These are phyloP conservation scores for Nemoura dubitans DNA, from an alignment of 2,888 invertebrate genomes.

Conservation along the genomic window DNA sequence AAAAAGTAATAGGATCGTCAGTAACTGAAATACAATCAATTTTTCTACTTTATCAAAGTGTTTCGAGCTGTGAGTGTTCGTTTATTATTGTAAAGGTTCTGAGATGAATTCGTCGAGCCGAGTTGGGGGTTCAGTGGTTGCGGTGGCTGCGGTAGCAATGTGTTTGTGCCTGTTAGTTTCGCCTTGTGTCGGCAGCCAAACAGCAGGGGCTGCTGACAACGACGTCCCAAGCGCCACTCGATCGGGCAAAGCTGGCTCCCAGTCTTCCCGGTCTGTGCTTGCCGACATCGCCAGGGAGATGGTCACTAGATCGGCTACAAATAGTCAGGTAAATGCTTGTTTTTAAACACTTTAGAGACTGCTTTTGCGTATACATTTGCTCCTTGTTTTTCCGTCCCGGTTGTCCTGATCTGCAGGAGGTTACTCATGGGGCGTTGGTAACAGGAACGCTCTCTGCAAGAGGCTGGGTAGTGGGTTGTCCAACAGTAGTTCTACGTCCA, in stretches of 20 bases:
- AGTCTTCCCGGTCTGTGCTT: constrained; percentile 57
- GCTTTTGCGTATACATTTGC: no score
- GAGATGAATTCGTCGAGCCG: background rate
- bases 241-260: background rate
- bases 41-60: no score
- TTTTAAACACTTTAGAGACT: background rate
- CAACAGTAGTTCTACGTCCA: no score
- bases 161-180: background rate
- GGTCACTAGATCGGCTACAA: constrained; percentile 72
- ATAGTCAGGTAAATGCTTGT: constrained; percentile 73
- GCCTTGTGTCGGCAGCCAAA: background rate
- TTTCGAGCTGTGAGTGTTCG: no score
- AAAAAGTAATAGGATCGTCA: no score
- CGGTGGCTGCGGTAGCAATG: background rate
- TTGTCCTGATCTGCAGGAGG: no score
- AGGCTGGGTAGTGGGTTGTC: no score
- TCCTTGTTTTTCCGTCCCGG: no score
- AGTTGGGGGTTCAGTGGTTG: no score
- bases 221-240: background rate
- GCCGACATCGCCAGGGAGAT: constrained; percentile 72
- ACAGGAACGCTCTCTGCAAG: no score
- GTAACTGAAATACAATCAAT: no score
- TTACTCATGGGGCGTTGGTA: no score
- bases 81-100: background rate
- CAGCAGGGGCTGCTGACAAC: background rate